Conservation (phyloP, 2,888 invertebrate species). For the Lottia scabra region DNA sequence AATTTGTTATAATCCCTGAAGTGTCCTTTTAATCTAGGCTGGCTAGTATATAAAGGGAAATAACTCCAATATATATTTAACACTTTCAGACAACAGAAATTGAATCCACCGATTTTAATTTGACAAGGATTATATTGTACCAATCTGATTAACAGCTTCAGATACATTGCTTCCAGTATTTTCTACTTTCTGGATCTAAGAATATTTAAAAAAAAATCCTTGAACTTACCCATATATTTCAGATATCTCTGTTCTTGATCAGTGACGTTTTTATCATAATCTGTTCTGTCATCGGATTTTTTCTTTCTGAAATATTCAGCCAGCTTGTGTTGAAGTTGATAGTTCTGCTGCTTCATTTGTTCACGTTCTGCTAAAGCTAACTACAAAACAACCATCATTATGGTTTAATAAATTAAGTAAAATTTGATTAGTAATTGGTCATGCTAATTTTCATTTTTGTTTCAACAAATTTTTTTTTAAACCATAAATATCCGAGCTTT, state of each 20-base stretch:
- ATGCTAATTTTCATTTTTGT: too few relatives aligned
- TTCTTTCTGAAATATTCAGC: slow-evolving; percentile 68
- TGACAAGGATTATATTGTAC: too few relatives aligned
- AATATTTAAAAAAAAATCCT: too few relatives aligned
- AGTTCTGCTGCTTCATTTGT: slow-evolving; percentile 62
- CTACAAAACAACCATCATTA: slow-evolving; percentile 31
- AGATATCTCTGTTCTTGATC: slow-evolving; percentile 69
- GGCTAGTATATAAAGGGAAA: neutral
- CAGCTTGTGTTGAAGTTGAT: slow-evolving; percentile 67
- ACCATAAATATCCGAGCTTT: too few relatives aligned
- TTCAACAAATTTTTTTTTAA: too few relatives aligned
- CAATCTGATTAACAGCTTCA: too few relatives aligned
- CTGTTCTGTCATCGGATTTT: slow-evolving; percentile 65
- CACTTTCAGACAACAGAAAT: neutral
- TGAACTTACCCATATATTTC: slow-evolving; percentile 64
- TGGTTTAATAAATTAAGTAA: too few relatives aligned
- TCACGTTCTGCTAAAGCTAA: slow-evolving; percentile 60
- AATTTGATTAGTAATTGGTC: too few relatives aligned
- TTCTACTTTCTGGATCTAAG: too few relatives aligned
- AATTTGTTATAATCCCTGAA: too few relatives aligned
- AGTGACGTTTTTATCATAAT: slow-evolving; percentile 65
- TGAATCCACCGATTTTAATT: neutral
- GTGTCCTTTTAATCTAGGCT: too few relatives aligned
- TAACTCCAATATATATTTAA: neutral
- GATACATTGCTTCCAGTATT: too few relatives aligned